Percentiles rank a stretch among this genome's conserved stretches.
Conservation (phyloP, 2,113 vertebrate species). For the Lates calcarifer region DNA sequence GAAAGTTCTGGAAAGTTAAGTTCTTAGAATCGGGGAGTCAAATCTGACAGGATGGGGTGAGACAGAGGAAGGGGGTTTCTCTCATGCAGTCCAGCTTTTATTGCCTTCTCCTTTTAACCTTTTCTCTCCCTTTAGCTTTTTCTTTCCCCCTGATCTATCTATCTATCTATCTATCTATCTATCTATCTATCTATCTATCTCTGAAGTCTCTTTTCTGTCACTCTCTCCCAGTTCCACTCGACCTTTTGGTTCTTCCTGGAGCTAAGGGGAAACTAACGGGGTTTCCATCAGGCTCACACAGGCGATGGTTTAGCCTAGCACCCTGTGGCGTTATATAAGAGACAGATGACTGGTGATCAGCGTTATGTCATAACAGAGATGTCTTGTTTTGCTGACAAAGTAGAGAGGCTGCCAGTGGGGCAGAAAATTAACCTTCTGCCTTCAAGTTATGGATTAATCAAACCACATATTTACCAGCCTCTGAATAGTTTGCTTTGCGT, state of each 20-base stretch:
- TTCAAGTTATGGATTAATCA: background rate
- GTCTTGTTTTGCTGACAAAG: constrained; percentile 36
- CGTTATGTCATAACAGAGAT: constrained; percentile 55
- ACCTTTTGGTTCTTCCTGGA: background rate
- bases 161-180: background rate
- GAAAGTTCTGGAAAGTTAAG: constrained; percentile 19
- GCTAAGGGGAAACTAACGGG: background rate
- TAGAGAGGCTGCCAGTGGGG: background rate
- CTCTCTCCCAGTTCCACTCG: background rate
- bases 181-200: background rate
- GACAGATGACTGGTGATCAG: constrained; percentile 53
- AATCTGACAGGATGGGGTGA: background rate
- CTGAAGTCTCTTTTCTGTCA: background rate
- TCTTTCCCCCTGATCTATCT: background rate
- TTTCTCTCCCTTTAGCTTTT: background rate
- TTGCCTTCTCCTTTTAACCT: background rate
- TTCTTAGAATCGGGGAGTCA: background rate
- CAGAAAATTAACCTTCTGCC: background rate
- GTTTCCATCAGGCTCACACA: constrained; percentile 9
- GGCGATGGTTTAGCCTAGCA: constrained; percentile 11
- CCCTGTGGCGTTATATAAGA: constrained; percentile 54
- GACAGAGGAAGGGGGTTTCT: background rate
- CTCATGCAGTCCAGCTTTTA: background rate
- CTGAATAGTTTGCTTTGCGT: background rate
- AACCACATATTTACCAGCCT: background rate